These are phyloP conservation scores for Ranitomeya variabilis DNA, from an alignment of 2,113 vertebrate genomes.

Conservation along the genomic window DNA sequence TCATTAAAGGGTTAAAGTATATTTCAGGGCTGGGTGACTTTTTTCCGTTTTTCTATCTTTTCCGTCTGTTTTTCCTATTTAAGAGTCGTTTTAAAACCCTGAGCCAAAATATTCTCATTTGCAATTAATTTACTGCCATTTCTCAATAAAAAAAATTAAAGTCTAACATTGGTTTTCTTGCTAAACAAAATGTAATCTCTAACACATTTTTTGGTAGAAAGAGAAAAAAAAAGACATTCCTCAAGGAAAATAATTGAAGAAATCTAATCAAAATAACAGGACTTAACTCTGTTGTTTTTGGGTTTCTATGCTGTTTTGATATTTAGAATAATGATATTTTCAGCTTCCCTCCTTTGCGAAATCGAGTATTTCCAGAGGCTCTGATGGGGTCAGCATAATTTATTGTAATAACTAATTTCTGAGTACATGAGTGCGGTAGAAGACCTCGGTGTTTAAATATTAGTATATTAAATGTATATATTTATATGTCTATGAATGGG, in stretches of 20 bases:
- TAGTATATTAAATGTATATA: not conserved
- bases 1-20: not conserved
- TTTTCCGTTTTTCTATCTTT: not conserved
- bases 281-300: slow-evolving; percentile 44
- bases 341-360: slow-evolving; percentile 16
- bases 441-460: slow-evolving; percentile 30
- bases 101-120: slow-evolving; percentile 20
- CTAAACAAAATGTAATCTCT: slow-evolving; percentile 18
- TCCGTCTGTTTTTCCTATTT: slow-evolving; percentile 2
- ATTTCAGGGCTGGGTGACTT: not conserved
- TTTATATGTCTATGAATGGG: not conserved
- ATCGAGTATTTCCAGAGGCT: not conserved
- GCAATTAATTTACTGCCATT: slow-evolving; percentile 2
- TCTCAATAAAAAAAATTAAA: not conserved
- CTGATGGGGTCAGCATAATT: slow-evolving; percentile 45
- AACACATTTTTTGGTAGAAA: slow-evolving; percentile 20
- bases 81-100: not conserved
- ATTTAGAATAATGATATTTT: slow-evolving; percentile 43
- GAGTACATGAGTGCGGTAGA: slow-evolving; percentile 3
- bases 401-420: slow-evolving; percentile 36
- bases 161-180: slow-evolving; percentile 1
- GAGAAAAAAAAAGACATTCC: slow-evolving; percentile 6
- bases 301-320: slow-evolving; percentile 34
- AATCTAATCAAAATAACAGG: slow-evolving; percentile 37
- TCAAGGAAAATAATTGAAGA: slow-evolving; percentile 29